A percentile compares a stretch with the other conserved stretches of the same genome.
phyloP scores from a whole-genome alignment of 2,888 invertebrate species.

The Ptychoptera albimana region DNA sequence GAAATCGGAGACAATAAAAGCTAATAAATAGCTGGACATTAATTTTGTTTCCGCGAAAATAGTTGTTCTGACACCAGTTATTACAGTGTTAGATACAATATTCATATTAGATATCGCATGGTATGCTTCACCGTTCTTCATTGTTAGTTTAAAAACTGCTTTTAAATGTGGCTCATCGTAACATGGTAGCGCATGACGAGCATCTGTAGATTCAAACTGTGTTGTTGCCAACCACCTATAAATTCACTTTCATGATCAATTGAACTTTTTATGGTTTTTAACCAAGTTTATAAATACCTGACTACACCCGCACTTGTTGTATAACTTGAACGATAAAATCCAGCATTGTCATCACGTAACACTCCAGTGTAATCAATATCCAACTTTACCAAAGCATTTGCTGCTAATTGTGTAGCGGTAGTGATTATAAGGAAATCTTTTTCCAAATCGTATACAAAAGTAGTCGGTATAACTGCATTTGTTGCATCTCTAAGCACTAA shows the following conservation, averaged over 20 bases:
- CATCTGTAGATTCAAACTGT: constrained; percentile 49
- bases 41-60: constrained; percentile 36
- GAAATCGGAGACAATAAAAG: constrained; percentile 58
- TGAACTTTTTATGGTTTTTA: too few relatives aligned
- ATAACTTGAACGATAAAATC: constrained; percentile 40
- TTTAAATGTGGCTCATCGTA: constrained; percentile 60
- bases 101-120: constrained; percentile 27
- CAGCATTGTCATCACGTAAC: constrained; percentile 39
- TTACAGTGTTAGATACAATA: constrained; percentile 39
- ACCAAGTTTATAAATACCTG: too few relatives aligned
- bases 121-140: constrained; percentile 35
- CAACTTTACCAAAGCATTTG: constrained; percentile 24
- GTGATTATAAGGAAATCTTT: too few relatives aligned
- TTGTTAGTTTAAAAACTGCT: constrained; percentile 45
- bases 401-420: too few relatives aligned
- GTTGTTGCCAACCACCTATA: constrained; percentile 38
- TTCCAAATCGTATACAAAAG: too few relatives aligned
- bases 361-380: constrained; percentile 35
- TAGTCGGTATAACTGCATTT: too few relatives aligned
- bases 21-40: constrained; percentile 72
- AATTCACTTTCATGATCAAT: neutral
- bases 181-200: constrained; percentile 57
- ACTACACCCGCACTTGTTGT: too few relatives aligned
- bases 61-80: constrained; percentile 18
- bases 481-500: too few relatives aligned